Evolutionary conservation across 1,140 invertebrate genomes (phyloP).

Genomic region (Tribolium castaneum): DNA sequence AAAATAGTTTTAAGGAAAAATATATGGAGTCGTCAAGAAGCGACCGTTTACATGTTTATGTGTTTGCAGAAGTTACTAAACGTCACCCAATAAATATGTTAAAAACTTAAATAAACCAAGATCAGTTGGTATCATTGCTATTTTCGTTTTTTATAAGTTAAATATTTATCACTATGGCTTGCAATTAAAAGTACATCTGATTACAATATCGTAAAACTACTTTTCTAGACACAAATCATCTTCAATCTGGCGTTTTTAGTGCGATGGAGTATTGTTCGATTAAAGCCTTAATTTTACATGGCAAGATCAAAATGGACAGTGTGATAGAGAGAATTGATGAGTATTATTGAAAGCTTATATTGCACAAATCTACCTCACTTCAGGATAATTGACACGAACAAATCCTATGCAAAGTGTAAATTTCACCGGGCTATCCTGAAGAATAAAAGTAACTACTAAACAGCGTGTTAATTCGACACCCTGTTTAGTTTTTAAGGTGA

Average conservation of each 20-base stretch:
- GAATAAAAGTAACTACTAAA: not conserved
- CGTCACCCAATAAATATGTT: conserved; percentile 37
- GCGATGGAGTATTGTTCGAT: conserved; percentile 3
- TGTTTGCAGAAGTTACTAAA: conserved; percentile 12
- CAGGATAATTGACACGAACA: conserved; percentile 11
- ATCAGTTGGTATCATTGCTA: conserved; percentile 39
- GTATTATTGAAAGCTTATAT: conserved; percentile 12
- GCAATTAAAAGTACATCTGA: conserved; percentile 57
- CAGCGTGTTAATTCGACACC: not conserved
- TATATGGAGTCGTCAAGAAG: not conserved
- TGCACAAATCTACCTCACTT: not conserved
- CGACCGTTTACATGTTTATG: not conserved
- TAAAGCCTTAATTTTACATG: conserved; percentile 31
- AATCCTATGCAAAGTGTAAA: not conserved
- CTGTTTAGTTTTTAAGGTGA: not conserved
- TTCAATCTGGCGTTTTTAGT: conserved; percentile 51
- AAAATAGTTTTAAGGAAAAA: not conserved
- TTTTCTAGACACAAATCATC: conserved; percentile 55
- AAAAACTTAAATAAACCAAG: conserved; percentile 47
- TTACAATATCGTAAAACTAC: conserved; percentile 56
- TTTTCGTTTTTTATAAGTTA: conserved; percentile 31
- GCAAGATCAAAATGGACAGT: conserved; percentile 16
- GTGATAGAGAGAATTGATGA: not conserved
- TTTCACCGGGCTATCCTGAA: not conserved
- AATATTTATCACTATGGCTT: conserved; percentile 54